Percentiles rank a stretch among this genome's conserved stretches.
Evolutionary conservation across 2,888 invertebrate genomes (phyloP).

Genomic region (Boloria selene): DNA sequence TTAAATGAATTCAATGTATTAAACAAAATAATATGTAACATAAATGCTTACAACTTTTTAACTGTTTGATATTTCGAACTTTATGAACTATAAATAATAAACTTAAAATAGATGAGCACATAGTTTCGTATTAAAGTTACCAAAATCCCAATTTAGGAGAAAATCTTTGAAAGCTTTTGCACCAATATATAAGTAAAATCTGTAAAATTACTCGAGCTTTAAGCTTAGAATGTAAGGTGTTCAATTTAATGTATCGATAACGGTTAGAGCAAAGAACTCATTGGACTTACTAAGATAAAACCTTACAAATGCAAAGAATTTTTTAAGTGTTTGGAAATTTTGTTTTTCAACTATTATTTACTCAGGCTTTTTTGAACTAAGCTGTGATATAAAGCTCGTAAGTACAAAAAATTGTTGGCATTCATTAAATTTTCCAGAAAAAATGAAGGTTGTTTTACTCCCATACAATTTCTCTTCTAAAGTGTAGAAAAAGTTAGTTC

Average conservation of each 20-base stretch:
- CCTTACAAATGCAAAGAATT: conserved; percentile 7
- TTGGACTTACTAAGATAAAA: conserved; percentile 11
- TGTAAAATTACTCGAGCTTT: background rate
- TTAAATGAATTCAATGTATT: no score
- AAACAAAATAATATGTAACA: no score
- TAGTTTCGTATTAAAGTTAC: background rate
- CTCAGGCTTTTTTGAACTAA: background rate
- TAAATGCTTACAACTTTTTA: no score
- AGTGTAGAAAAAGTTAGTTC: no score
- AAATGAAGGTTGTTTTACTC: no score
- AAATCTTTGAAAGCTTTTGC: conserved; percentile 5
- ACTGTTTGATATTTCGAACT: no score
- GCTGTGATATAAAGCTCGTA: no score
- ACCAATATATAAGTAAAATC: conserved; percentile 9
- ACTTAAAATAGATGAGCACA: background rate
- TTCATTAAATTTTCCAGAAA: no score
- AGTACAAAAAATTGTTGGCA: no score
- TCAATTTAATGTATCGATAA: conserved; percentile 11
- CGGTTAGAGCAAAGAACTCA: conserved; percentile 18
- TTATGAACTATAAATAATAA: background rate
- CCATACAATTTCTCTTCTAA: no score
- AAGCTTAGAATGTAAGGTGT: conserved; percentile 5
- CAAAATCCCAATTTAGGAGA: conserved; percentile 7
- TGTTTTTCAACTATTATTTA: conserved; percentile 11
- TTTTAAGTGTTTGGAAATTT: conserved; percentile 6